Conservation (phyloP, 2,113 vertebrate genomes). For the Melospiza georgiana region DNA sequence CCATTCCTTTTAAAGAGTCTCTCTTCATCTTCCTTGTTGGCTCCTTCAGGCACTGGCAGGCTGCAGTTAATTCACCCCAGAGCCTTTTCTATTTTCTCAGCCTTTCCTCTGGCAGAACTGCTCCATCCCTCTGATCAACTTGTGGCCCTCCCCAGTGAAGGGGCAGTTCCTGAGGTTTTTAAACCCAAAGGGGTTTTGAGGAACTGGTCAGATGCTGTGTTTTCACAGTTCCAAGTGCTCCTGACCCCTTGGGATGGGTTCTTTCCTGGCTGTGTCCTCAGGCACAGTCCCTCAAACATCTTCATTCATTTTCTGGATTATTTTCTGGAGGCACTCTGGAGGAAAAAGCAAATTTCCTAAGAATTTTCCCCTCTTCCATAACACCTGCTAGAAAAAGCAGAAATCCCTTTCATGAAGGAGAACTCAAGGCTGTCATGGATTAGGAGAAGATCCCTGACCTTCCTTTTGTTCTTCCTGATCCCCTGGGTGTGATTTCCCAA, state of each 20-base stretch:
- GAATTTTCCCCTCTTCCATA: neutral
- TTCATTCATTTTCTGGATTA: neutral
- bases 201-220: accelerated
- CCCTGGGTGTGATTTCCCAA: neutral
- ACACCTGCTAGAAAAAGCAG: neutral
- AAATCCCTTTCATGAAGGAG: neutral
- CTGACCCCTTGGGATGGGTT: neutral
- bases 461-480: neutral
- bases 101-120: neutral
- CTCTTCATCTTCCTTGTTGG: neutral
- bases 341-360: neutral
- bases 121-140: neutral
- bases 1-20: neutral
- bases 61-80: neutral
- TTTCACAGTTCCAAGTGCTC: neutral
- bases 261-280: neutral
- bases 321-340: neutral
- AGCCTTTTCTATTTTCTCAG: neutral
- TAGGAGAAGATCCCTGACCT: neutral
- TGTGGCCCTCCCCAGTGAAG: neutral
- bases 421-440: neutral
- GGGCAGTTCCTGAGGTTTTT: neutral
- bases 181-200: neutral
- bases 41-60: neutral
- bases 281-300: neutral